Evolutionary conservation across 2,888 invertebrate genomes (phyloP), one percentile per base, ranked within the genome.

Genomic region (Coenonympha glycerion): DNA sequence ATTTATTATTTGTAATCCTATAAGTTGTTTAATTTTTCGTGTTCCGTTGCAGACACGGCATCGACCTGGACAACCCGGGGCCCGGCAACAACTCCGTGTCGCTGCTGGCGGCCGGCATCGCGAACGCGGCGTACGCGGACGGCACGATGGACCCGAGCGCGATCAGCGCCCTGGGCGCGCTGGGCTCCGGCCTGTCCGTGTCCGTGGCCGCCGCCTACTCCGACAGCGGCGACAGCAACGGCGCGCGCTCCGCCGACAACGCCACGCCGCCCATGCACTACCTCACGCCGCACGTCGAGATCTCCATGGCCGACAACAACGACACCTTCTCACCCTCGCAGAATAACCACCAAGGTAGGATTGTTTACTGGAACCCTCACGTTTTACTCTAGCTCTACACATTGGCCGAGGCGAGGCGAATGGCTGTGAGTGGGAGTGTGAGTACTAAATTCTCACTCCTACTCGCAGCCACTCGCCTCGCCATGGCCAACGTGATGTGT

Each of bases 201-300:
- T 91, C 91, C 8, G 88, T 90, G 1, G 90, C 90, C 0, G 92
- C 93, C n/a, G 93, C 92, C 19, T 92, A 93, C 67, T 94, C 94
- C 30, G 95, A 95, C 69, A 94, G 94, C 58, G 94, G 95, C 0
- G 95, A 95, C 65, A 95, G 94, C 60, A 92, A 92, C 46, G 92
- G 92, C 1, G 92, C 91, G 33, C 88, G 95, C 49, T 94, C 94
- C 0, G 91, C 92, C n/a, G 95, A 95, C 70, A 95, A 95, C 68
- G 93, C 93, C 6, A 95, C 95, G 37, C 95, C 95, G 8, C 95
- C 95, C 0, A 95, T 95, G 95, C 95, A 96, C 77, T 96, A 95
- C 72, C 88, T 96, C 31, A 95, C 95, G 28, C 96, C 96, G 4
- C 96, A 96, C 64, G 95, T 96, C 26, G 95, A 96, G 86, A 95